These are phyloP conservation scores for Apaloderma vittatum DNA, from an alignment of 2,113 vertebrate genomes.

Conservation along the genomic window DNA sequence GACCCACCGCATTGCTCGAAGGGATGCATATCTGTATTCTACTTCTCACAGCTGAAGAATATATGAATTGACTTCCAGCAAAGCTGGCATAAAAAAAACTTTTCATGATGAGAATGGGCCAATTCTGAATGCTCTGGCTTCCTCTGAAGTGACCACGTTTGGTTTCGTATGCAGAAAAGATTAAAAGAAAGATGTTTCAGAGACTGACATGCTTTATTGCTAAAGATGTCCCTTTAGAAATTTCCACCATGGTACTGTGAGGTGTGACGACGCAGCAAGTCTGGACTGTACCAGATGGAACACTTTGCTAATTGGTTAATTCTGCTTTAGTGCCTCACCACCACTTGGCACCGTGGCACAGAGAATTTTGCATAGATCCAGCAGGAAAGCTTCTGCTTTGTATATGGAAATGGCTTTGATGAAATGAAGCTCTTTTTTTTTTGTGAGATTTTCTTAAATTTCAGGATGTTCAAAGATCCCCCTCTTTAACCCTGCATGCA, in stretches of 20 bases:
- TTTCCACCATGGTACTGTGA: neutral
- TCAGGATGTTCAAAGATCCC: neutral
- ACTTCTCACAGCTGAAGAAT: neutral
- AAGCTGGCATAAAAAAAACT: neutral
- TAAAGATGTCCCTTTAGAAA: constrained; percentile 34
- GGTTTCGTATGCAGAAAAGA: constrained; percentile 3
- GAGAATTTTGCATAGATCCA: constrained; percentile 33
- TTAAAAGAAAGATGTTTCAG: constrained; percentile 30
- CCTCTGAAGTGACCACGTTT: constrained; percentile 24
- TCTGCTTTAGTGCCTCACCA: constrained; percentile 39
- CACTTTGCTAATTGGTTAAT: constrained; percentile 48
- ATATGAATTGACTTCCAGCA: neutral
- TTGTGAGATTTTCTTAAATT: neutral
- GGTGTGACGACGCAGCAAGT: neutral
- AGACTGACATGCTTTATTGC: neutral
- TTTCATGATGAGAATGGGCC: neutral
- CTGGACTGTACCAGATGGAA: constrained; percentile 1
- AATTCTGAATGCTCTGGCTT: neutral
- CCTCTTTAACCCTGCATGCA: neutral
- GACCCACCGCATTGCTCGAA: neutral
- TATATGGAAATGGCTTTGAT: constrained; percentile 8
- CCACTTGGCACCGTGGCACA: neutral
- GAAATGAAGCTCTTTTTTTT: neutral
- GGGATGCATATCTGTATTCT: neutral
- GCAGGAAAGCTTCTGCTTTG: constrained; percentile 33